These are phyloP conservation scores for Picathartes gymnocephalus DNA, from an alignment of 2,113 vertebrate species.

Conservation along the genomic window DNA sequence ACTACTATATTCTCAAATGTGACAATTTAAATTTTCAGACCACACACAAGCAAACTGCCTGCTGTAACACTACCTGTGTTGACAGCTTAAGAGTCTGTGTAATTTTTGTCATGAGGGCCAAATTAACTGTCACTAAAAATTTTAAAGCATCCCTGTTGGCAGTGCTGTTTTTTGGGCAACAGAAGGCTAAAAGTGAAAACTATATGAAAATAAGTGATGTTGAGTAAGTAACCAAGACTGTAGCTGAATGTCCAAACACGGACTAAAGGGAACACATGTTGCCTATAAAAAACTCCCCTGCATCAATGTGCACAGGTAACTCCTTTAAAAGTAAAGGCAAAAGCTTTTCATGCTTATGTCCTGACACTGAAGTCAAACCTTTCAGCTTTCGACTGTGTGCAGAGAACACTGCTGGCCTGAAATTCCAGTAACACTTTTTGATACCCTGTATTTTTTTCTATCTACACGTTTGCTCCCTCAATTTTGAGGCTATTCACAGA, in stretches of 20 bases:
- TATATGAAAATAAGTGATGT: neutral
- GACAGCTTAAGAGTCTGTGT: neutral
- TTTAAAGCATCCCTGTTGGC: slow-evolving; percentile 4
- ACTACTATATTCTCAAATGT: neutral
- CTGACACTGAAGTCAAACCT: neutral
- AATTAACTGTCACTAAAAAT: neutral
- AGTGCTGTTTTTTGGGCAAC: neutral
- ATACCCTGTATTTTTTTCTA: neutral
- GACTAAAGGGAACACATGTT: neutral
- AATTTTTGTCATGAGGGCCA: neutral
- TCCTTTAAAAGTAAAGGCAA: neutral
- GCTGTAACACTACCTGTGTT: neutral
- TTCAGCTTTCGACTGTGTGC: neutral
- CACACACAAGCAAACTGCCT: neutral
- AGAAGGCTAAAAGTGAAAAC: neutral
- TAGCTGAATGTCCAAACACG: neutral
- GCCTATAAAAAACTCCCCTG: neutral
- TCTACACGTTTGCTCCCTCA: fast-evolving
- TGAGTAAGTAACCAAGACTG: neutral
- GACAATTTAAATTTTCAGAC: neutral
- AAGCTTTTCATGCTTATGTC: neutral
- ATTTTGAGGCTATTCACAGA: neutral
- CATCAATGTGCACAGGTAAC: neutral
- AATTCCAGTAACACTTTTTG: neutral
- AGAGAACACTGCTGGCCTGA: neutral